Evolutionary conservation across 1,140 invertebrate genomes (phyloP).

Genomic region (Drosophila murphyi): DNA sequence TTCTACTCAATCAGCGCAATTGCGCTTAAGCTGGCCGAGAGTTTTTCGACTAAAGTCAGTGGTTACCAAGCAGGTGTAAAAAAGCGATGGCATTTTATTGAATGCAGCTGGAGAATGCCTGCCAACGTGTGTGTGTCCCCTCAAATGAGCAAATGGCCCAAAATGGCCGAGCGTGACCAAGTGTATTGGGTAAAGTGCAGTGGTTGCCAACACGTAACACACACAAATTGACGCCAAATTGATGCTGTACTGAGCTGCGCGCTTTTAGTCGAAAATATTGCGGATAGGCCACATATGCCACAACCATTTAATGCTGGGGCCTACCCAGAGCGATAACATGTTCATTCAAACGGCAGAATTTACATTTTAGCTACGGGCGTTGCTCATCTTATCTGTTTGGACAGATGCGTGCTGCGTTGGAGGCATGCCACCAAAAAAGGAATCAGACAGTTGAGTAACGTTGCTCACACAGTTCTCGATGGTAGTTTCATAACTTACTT

Average conservation of each 20-base stretch:
- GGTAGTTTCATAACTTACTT: constrained; percentile 77
- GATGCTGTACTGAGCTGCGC: constrained; percentile 3
- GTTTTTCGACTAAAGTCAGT: constrained; percentile 20
- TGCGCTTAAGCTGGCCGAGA: constrained; percentile 5
- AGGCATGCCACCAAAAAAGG: neutral
- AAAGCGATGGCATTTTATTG: constrained; percentile 44
- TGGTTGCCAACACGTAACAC: constrained; percentile 31
- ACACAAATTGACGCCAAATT: neutral
- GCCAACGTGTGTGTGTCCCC: constrained; percentile 1
- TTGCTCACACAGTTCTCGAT: no score
- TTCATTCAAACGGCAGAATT: constrained; percentile 63
- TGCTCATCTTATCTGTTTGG: constrained; percentile 8
- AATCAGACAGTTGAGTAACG: no score
- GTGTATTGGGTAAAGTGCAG: constrained; percentile 6
- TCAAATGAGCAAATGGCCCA: constrained; percentile 22
- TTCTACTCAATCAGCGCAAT: constrained; percentile 29
- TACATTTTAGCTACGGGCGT: constrained; percentile 44
- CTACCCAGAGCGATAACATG: constrained; percentile 18
- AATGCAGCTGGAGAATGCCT: constrained; percentile 19
- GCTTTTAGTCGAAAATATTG: constrained; percentile 40
- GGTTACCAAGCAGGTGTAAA: constrained; percentile 29
- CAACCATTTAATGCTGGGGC: neutral
- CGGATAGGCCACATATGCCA: constrained; percentile 49
- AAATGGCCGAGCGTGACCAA: constrained; percentile 32
- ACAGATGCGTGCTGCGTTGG: neutral